Evolutionary conservation across 2,888 invertebrate species (phyloP), one percentile per base, ranked within the genome.

Genomic region (Pyrrhosoma nymphula): DNA sequence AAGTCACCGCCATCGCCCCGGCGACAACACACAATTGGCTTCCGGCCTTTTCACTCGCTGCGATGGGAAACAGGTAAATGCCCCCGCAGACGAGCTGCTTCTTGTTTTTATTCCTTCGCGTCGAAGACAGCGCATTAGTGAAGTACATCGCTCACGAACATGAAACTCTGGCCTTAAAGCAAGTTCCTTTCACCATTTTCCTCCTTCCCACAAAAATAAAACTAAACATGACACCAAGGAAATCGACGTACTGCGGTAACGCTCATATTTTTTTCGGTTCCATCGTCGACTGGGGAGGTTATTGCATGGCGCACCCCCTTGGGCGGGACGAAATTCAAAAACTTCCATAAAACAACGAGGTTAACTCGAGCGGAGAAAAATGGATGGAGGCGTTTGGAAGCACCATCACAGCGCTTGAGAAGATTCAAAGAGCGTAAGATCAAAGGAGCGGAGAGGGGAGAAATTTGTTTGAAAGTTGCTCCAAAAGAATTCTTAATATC

Each of bases 31-130:
- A 35, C 82, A 82, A 82, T 82, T 82, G 82, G 26, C 82, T 82
- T 82, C 82, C 82, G 16, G 82, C 35, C 3, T 26, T 82, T 82
- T 82, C 82, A 82, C 35, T 18, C 30, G 35, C 35, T 82, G 30
- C 82, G 4, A 35, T 35, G 82, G 35, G 82, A 82, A 82, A 82
- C n/a, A 82, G 82, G 82, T 82, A 82, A 82, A 82, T 82, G 82
- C 18, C 82, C 82, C 35, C 10, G 69, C 12, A 30, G 82, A 35
- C 8, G 82, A 14, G 30, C 16, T 82, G 16, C n/a, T 69, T n/a
- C n/a, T 69, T 69, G 16, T 69, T 60, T 20, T 20, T 60, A 14
- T 20, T 4, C 60, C 12, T 69, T n/a, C 69, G 8, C 69, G 35
- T 35, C 16, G 30, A 35, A 82, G 82, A 82, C 3, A 35, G 35